A percentile compares a stretch with the other conserved stretches of the same genome.
Evolutionary conservation across 2,888 invertebrate species (phyloP).

Genomic region (Ophion ellenae): DNA sequence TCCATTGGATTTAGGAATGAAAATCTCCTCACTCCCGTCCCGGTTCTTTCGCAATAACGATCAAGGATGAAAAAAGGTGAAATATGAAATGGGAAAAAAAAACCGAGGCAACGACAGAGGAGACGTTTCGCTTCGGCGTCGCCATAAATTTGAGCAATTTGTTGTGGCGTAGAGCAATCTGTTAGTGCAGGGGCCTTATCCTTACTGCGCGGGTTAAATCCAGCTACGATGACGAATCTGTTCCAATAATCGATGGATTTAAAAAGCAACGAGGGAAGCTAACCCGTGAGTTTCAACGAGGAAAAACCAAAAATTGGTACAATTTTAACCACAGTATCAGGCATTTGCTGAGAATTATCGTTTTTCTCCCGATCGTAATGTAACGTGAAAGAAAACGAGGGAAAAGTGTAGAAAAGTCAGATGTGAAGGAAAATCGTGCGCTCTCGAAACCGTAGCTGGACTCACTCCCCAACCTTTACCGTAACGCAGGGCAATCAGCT

Average conservation of each 20-base stretch:
- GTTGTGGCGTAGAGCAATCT: slow-evolving; percentile 83
- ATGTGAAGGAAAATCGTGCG: neutral
- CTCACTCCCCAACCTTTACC: slow-evolving; percentile 77
- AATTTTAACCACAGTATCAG: neutral
- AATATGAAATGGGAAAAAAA: slow-evolving; percentile 39
- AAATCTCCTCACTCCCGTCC: slow-evolving; percentile 19
- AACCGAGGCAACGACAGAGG: slow-evolving; percentile 3
- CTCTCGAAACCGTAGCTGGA: slow-evolving; percentile 65
- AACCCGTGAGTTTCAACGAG: neutral
- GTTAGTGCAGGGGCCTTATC: slow-evolving; percentile 84
- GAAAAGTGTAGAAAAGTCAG: neutral
- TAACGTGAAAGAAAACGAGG: neutral
- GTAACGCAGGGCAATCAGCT: slow-evolving; percentile 84
- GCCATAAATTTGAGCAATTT: slow-evolving; percentile 70
- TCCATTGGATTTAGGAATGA: slow-evolving; percentile 27
- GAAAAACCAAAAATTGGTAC: neutral
- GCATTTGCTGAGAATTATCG: neutral
- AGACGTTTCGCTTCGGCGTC: slow-evolving; percentile 62
- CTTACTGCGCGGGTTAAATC: slow-evolving; percentile 80
- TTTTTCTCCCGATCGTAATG: neutral
- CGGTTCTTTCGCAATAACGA: slow-evolving; percentile 39
- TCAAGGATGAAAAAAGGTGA: slow-evolving; percentile 28
- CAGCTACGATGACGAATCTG: slow-evolving; percentile 61
- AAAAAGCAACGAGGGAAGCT: neutral
- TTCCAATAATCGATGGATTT: neutral